These are phyloP conservation scores for Platycercus adscitus DNA, from an alignment of 2,113 vertebrate genomes.

Conservation along the genomic window DNA sequence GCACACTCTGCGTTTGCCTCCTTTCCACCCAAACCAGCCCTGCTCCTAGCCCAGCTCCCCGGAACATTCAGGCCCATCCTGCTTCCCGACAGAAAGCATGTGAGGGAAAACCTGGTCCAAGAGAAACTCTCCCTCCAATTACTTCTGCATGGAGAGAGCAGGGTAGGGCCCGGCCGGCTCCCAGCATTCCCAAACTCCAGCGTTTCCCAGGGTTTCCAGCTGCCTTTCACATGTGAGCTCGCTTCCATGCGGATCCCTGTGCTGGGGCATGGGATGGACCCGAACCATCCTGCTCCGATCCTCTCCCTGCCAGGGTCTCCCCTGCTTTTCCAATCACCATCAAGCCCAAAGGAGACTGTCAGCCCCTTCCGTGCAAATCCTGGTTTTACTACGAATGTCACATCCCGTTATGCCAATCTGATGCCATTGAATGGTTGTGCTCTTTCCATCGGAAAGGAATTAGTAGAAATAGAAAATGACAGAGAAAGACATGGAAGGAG, in stretches of 20 bases:
- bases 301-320: background rate
- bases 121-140: constrained; percentile 3
- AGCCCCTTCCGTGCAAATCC: background rate
- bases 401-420: background rate
- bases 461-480: background rate
- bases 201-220: background rate
- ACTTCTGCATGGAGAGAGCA: background rate
- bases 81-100: background rate
- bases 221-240: background rate
- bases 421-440: accelerated
- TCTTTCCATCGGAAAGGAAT: accelerated
- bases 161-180: background rate
- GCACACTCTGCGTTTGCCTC: background rate
- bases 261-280: background rate
- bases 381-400: background rate
- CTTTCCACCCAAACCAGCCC: background rate
- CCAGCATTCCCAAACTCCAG: background rate
- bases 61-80: background rate
- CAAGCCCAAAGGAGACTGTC: background rate
- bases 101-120: background rate
- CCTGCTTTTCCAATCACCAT: background rate
- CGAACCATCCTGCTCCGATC: accelerated
- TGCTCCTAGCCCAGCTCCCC: background rate
- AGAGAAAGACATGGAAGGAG: accelerated
- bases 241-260: accelerated